Conservation (phyloP, 1,140 invertebrate genomes). For the Drosophila kanapiae region DNA sequence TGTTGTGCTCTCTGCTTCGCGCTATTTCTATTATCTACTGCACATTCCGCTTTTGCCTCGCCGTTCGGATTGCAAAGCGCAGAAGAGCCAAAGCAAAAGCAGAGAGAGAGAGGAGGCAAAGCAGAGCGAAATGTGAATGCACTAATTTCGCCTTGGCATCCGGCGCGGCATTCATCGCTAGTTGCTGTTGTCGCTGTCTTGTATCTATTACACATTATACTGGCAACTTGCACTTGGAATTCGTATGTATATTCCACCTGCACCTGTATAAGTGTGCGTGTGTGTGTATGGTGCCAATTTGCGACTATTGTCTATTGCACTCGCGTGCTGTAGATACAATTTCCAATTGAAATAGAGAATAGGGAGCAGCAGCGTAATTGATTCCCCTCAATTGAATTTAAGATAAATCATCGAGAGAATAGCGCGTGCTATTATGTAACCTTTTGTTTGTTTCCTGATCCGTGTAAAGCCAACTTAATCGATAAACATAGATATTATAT, state of each 20-base stretch:
- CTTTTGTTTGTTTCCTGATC: constrained; percentile 21
- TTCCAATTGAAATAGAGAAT: constrained; percentile 68
- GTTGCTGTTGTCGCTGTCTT: constrained; percentile 45
- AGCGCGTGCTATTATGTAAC: constrained; percentile 61
- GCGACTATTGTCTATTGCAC: constrained; percentile 51
- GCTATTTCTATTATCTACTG: constrained; percentile 45
- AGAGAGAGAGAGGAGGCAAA: constrained; percentile 19
- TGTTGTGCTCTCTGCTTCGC: constrained; percentile 43
- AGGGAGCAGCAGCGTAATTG: constrained; percentile 33
- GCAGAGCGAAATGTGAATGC: constrained; percentile 82
- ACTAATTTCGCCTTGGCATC: constrained; percentile 84
- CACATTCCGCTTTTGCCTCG: constrained; percentile 27
- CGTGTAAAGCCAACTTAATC: constrained; percentile 10
- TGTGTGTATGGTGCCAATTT: constrained; percentile 38
- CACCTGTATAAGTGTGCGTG: constrained; percentile 1
- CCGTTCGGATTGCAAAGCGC: constrained; percentile 56
- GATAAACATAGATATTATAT: constrained; percentile 15
- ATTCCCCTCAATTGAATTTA: constrained; percentile 55
- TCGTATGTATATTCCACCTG: constrained; percentile 16
- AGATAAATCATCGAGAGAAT: constrained; percentile 21
- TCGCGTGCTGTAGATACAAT: constrained; percentile 57
- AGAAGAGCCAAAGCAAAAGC: constrained; percentile 37
- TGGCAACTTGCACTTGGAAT: constrained; percentile 56
- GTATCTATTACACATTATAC: constrained; percentile 63
- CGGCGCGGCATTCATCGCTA: constrained; percentile 66